These are phyloP conservation scores for Drosophila arawakana DNA, from an alignment of 1,140 invertebrate species.

Conservation along the genomic window DNA sequence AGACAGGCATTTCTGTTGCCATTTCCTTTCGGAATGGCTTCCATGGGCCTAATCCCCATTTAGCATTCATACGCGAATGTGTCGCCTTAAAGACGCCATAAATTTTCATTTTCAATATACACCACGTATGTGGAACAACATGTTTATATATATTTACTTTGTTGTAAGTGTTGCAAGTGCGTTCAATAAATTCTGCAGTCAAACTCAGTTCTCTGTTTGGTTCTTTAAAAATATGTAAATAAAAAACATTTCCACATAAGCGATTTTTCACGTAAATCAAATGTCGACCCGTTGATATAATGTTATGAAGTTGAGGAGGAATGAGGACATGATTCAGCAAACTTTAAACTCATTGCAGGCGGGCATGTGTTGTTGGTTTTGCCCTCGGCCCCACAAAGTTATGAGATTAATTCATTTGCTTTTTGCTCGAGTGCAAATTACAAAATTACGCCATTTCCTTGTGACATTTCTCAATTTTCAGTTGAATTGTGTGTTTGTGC, in stretches of 20 bases:
- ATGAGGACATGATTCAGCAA: not conserved
- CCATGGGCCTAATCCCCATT: conserved; percentile 67
- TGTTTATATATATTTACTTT: conserved; percentile 44
- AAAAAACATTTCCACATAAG: conserved; percentile 76
- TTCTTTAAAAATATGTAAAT: conserved; percentile 47
- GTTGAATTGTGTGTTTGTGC: conserved; percentile 51
- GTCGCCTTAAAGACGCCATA: conserved; percentile 77
- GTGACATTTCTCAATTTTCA: conserved; percentile 77
- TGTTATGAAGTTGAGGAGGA: not conserved
- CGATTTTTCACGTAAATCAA: conserved; percentile 81
- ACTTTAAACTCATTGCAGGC: not conserved
- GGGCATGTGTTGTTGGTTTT: not conserved
- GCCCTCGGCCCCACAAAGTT: conserved; percentile 30
- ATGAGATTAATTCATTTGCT: conserved; percentile 78
- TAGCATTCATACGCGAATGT: conserved; percentile 77
- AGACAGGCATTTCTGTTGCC: conserved; percentile 20
- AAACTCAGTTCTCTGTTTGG: conserved; percentile 38
- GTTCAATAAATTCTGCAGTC: conserved; percentile 76
- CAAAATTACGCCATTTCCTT: conserved; percentile 80
- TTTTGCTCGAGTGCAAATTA: conserved; percentile 80
- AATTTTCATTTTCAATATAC: conserved; percentile 80
- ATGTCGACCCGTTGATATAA: conserved; percentile 60
- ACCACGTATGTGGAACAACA: conserved; percentile 51
- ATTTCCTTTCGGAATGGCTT: conserved; percentile 19
- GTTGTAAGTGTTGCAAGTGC: conserved; percentile 52